Evolutionary conservation across 2,113 vertebrate genomes (phyloP).

Genomic region (Vombatus ursinus): DNA sequence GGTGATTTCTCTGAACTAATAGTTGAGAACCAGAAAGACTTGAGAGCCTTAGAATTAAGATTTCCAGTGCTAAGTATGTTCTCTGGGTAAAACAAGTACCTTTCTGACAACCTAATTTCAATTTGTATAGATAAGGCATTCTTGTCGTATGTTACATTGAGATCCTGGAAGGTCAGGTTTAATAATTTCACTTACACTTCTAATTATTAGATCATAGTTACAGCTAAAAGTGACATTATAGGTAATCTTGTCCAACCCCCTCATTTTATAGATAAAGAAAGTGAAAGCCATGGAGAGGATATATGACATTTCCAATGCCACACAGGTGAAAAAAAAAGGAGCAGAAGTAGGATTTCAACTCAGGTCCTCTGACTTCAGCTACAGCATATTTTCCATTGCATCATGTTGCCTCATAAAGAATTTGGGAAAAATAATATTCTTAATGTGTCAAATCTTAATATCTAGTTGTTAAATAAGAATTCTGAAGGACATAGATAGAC

Average conservation of each 20-base stretch:
- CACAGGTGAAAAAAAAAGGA: background rate
- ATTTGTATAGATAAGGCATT: background rate
- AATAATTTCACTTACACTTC: background rate
- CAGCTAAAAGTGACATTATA: background rate
- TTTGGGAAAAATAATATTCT: background rate
- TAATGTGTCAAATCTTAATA: background rate
- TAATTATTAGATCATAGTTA: background rate
- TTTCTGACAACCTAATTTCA: background rate
- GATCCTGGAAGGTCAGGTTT: background rate
- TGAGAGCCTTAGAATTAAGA: background rate
- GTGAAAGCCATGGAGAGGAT: background rate
- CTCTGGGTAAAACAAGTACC: background rate
- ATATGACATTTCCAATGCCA: background rate
- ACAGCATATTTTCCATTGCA: accelerated
- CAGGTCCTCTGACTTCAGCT: background rate
- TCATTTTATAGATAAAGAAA: background rate
- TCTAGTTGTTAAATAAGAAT: background rate
- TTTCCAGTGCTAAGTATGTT: background rate
- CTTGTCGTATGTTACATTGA: background rate
- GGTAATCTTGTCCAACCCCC: background rate
- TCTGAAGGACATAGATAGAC: background rate
- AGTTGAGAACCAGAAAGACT: accelerated
- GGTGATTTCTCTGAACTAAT: accelerated
- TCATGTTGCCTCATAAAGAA: background rate
- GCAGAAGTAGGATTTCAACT: background rate